Evolutionary conservation across 2,797 vertebrate genomes (phyloP), one percentile per base, ranked within the genome.

Genomic region (Falco berigora): DNA sequence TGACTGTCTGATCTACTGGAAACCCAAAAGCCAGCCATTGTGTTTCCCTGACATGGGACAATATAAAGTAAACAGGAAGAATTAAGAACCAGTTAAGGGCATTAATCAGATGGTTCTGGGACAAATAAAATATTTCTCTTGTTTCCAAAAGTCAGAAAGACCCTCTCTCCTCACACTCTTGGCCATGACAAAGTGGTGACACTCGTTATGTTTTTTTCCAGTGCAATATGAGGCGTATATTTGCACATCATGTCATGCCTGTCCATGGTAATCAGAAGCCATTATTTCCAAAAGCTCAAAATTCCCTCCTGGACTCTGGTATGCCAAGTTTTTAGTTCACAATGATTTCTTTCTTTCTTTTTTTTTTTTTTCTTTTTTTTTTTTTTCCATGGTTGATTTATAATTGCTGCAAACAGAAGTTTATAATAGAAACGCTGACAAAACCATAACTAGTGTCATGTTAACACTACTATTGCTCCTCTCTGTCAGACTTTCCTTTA

Each of bases 231-330:
- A 83, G 91, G 74, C 14, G 58, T 89, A 82, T 82, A 86, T 94
- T 96, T 96, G 92, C 88, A 96, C 94, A 95, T 93, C 95, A 85
- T 87, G 93, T 95, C 95, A 96, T 94, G 95, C 93, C 68, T 96
- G 94, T 94, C 94, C 77, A 22, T 74, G 88, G 93, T 94, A 97
- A 97, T 97, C 96, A 96, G 86, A 92, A 96, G 74, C 88, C 90
- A 94, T 94, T 97, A 93, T 92, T 95, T 95, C 94, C 81, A 85
- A 97, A 96, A 92, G 96, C 94, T 95, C 75, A 82, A 85, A 90
- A 95, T 92, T 95, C 95, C 96, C 96, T 96, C 93, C 95, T 92
- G 96, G 86, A 93, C 68, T 85, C 53, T 62, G 53, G 53, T 50
- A 94, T 96, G 96, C 93, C 96, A 96, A 96, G 80, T 92, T 92